A percentile compares a stretch with the other conserved stretches of the same genome.
Conservation (phyloP, 1,140 invertebrate genomes). For the Diabrotica undecimpunctata region DNA sequence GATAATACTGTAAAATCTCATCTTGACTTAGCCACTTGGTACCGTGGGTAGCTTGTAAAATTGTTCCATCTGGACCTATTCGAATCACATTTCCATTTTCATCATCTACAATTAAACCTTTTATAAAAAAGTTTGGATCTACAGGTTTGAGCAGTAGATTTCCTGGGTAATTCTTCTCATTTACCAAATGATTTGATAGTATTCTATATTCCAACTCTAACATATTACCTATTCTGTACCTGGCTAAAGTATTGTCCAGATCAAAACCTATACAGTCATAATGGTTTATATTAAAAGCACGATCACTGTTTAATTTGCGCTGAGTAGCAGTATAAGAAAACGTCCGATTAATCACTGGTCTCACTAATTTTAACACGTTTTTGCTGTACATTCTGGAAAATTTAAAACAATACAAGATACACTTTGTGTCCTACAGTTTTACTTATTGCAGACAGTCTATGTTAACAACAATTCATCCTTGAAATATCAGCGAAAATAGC, state of each 20-base stretch:
- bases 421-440: too few relatives aligned
- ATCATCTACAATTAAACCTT: slow-evolving; percentile 72
- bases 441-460: too few relatives aligned
- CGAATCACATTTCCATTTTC: slow-evolving; percentile 70
- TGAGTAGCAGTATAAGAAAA: not conserved
- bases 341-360: not conserved
- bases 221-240: slow-evolving; percentile 64
- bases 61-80: slow-evolving; percentile 57
- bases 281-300: slow-evolving; percentile 40
- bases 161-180: slow-evolving; percentile 58
- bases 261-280: slow-evolving; percentile 81
- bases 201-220: slow-evolving; percentile 62
- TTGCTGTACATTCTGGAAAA: not conserved
- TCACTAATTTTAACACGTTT: not conserved
- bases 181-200: slow-evolving; percentile 61
- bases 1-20: slow-evolving; percentile 62
- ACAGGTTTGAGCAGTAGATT: slow-evolving; percentile 54
- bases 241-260: slow-evolving; percentile 70
- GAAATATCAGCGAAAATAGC: too few relatives aligned
- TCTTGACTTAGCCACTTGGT: slow-evolving; percentile 55
- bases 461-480: too few relatives aligned
- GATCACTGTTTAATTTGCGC: not conserved
- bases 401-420: too few relatives aligned
- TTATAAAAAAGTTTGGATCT: slow-evolving; percentile 64
- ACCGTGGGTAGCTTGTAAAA: slow-evolving; percentile 68